Base-by-base conservation (phyloP, 2,888 invertebrate species). In the Chalcis sispes region DNA sequence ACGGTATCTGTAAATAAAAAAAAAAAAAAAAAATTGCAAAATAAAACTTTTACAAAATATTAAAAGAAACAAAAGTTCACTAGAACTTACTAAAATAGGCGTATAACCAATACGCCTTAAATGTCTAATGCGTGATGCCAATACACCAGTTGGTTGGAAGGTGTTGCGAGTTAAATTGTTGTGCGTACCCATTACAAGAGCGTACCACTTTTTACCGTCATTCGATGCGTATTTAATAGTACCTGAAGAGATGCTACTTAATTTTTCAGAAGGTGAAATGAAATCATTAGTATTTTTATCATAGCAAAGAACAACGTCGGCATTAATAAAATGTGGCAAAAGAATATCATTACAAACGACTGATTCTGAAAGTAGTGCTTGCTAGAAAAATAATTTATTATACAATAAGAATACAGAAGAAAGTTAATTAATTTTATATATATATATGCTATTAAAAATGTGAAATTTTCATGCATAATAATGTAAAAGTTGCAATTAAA, bases 301-400 rank as follows among this genome's bases (percentile, higher is more conserved):
- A 81, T 92, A 90, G 80, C 92, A 92, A 70, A 93, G 83, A 20
- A 94, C 88, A 32, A 94, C 84, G 87, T 94, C 93, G 84, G 92
- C 91, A 86, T 91, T 90, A 80, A 91, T 90, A 84, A 91, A 93
- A 82, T 95, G 94, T 8, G 95, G 93, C 78, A 95, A 84, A 77
- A 95, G 87, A 84, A 94, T 93, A 75, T 91, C 89, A 4, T 90
- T 87, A 75, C 85, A 82, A 2, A 92, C 88, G 85, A 87, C 90
- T 0, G 91, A 87, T 23, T 89, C 83, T 5, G 90, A 90, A 0
- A 91, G 91, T 48, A 92, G 88, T n/a, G 90, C 82, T 50, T 89
- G 48, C 83, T 84, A 50, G 32, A 64, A 74, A 77, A 61, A n/a
- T 18, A 52, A 4, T 15, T 46, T 46, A 46, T 23, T n/a, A n/a